These are phyloP conservation scores for Zelleria hepariella DNA, from an alignment of 2,888 invertebrate species.

Conservation along the genomic window DNA sequence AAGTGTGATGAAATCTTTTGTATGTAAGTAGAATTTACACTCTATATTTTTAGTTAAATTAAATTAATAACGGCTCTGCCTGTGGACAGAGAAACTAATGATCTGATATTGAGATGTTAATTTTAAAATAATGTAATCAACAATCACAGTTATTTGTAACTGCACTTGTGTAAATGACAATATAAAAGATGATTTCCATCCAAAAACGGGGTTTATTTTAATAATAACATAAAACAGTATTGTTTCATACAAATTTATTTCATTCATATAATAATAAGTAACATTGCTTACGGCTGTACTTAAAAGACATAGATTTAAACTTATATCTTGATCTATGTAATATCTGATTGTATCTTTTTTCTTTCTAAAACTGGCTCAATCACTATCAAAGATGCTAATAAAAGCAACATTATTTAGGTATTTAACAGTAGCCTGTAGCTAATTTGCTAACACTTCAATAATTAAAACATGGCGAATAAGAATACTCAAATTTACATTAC, in stretches of 20 bases:
- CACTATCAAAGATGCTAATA: not conserved
- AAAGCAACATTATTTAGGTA: not conserved
- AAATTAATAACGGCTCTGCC: not conserved
- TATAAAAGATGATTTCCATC: not conserved
- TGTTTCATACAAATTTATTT: slow-evolving; percentile 40
- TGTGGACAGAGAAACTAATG: not conserved
- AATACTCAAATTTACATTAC: not conserved
- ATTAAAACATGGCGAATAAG: not conserved
- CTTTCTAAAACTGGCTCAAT: slow-evolving; percentile 22
- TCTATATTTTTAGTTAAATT: not conserved
- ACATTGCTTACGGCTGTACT: slow-evolving; percentile 40
- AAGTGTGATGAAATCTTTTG: too few relatives aligned
- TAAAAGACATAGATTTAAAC: slow-evolving; percentile 6
- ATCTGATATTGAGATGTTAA: not conserved
- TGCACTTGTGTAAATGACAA: slow-evolving; percentile 13
- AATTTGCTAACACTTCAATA: not conserved
- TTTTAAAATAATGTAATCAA: not conserved
- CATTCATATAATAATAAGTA: slow-evolving; percentile 34
- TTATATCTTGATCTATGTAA: not conserved
- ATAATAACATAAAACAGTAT: slow-evolving; percentile 15
- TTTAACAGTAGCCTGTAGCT: not conserved
- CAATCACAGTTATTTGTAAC: not conserved
- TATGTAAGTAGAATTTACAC: too few relatives aligned
- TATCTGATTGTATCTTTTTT: slow-evolving; percentile 19
- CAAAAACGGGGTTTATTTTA: slow-evolving; percentile 5